These are phyloP conservation scores for Silurus glanis DNA, from an alignment of 2,113 vertebrate genomes.

Conservation along the genomic window DNA sequence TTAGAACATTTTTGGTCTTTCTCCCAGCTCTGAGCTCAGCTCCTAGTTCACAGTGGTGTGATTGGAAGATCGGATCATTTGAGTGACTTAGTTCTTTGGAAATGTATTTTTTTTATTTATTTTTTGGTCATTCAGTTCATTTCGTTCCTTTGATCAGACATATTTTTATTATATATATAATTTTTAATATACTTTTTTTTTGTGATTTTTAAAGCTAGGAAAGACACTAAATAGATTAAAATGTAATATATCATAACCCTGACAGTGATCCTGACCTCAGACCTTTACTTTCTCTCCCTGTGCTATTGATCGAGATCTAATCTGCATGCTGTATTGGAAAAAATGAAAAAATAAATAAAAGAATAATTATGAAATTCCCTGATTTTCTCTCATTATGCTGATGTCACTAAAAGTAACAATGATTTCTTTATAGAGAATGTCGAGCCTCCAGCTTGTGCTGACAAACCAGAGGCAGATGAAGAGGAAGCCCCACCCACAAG, in stretches of 20 bases:
- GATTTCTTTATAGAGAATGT: conserved; percentile 41
- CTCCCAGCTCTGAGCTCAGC: neutral
- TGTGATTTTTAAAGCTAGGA: too few relatives aligned
- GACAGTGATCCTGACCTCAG: neutral
- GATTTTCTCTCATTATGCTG: neutral
- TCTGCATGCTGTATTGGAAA: neutral
- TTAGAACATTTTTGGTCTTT: neutral
- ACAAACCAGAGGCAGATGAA: conserved; percentile 2
- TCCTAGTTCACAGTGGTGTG: too few relatives aligned
- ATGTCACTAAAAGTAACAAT: neutral
- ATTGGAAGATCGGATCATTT: too few relatives aligned
- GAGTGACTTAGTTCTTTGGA: too few relatives aligned
- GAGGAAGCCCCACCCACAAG: neutral
- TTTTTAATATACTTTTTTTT: too few relatives aligned
- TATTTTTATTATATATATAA: too few relatives aligned
- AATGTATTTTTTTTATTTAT: too few relatives aligned
- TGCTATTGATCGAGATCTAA: neutral
- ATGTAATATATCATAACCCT: neutral
- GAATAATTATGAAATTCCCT: neutral
- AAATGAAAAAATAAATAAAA: neutral
- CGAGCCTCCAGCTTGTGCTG: conserved; percentile 2
- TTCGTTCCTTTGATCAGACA: too few relatives aligned
- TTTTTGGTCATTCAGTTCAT: too few relatives aligned
- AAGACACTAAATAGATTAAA: too few relatives aligned
- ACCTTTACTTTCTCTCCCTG: neutral